Percentiles rank a stretch among this genome's conserved stretches.
Evolutionary conservation across 2,888 invertebrate species (phyloP).

Genomic region (Calliopum simillimum): DNA sequence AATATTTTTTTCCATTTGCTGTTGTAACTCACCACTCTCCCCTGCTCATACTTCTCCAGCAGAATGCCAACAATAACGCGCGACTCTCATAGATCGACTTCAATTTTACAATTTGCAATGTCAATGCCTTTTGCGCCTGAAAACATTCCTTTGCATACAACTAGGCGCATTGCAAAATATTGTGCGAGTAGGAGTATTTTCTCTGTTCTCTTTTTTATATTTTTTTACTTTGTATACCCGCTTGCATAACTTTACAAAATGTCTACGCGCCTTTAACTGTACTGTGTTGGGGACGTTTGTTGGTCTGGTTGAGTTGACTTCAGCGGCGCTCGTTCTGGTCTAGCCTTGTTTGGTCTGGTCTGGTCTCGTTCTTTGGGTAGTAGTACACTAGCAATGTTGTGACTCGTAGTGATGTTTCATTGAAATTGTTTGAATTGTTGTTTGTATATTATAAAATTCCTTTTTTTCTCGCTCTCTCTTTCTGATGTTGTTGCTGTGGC

Average conservation of each 20-base stretch:
- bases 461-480: conserved; percentile 34
- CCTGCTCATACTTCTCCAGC: conserved; percentile 23
- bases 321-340: too few relatives aligned
- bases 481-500: conserved; percentile 39
- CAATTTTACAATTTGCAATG: conserved; percentile 47
- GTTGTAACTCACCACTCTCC: conserved; percentile 19
- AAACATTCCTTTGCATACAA: conserved; percentile 54
- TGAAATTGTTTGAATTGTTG: conserved; percentile 51
- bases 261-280: background rate
- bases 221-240: background rate
- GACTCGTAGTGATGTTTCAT: conserved; percentile 44
- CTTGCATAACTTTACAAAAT: conserved; percentile 21
- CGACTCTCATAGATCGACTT: conserved; percentile 10
- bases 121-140: conserved; percentile 60
- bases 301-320: background rate
- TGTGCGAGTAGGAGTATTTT: conserved; percentile 25
- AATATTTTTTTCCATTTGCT: conserved; percentile 56
- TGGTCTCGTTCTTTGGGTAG: background rate
- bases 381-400: background rate
- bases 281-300: background rate
- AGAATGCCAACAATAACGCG: conserved; percentile 14
- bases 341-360: too few relatives aligned
- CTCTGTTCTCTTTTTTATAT: conserved; percentile 14
- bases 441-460: conserved; percentile 33
- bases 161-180: conserved; percentile 45